Base-by-base conservation (phyloP, 2,113 vertebrate species). In the Salvelinus alpinus region DNA sequence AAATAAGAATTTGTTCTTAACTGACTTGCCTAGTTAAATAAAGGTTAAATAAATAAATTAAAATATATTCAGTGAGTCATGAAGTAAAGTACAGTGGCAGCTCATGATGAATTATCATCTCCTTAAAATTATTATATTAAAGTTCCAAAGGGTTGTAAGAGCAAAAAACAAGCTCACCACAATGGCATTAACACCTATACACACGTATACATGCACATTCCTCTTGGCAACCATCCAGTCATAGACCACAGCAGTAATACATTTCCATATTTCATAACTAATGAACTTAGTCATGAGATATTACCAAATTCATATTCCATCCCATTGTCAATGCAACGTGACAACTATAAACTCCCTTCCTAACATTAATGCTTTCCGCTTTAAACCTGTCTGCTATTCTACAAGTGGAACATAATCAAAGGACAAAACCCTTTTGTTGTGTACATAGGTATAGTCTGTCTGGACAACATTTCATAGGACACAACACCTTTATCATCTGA, bases 391-490 rank as follows among this genome's bases (percentile, higher is more conserved):
- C 24, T 14, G 14, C 25, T 54, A 16, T 54, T 54, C 13, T 44
- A 44, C 38, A 44, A 44, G 38, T 54, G 51, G 51, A 54, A 54
- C 51, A 18, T 54, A 16, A 54, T 54, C 51, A 54, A 54, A 54
- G 20, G 82, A 88, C 85, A 44, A 87, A 85, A 79, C 84, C 86
- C 88, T 91, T 85, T 86, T 87, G 90, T 89, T 86, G 84, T 81
- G 79, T 6, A 75, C 88, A 82, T 4, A 54, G 5, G 51, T 54
- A 44, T 11, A 4, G 51, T 54, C 51, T 16, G 12, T 54, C 16
- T 54, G 51, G 51, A 54, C 51, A 54, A 3, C 14, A 54, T 54
- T 18, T 18, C 51, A 88, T 82, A 77, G 82, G 84, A 87, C 80
- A 86, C 91, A 80, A 73, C 80, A 74, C 80, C 84, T 86, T 82